Base-by-base conservation (phyloP, 2,888 invertebrate species). In the Dione vanillae region DNA sequence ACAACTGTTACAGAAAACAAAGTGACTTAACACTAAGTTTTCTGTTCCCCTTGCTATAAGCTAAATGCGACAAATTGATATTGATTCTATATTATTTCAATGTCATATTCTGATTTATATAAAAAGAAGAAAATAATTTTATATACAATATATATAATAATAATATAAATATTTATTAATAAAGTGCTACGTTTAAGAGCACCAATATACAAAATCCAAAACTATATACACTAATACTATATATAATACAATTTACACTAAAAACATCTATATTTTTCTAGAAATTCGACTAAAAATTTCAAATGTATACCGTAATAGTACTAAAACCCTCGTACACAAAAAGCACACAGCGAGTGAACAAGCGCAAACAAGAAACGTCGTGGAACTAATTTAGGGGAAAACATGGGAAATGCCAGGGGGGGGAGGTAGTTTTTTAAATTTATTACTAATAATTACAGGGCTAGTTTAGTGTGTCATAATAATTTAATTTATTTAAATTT, bases 301-400 rank as follows among this genome's bases (percentile, higher is more conserved):
- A n/a, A n/a, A n/a, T n/a, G n/a, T n/a, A n/a, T n/a, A n/a, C n/a
- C n/a, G n/a, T n/a, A 16, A 37, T 37, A 37, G 37, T 56, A 37
- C 16, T 37, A n/a, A 11, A 56, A 41, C 62, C 47, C 19, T 62
- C 61, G 61, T 47, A 69, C 61, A 68, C 65, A 72, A 40, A 69
- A 72, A 72, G 69, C 69, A 69, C 56, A 65, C 54, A 69, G 43
- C 66, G 56, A 54, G 69, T 72, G 69, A 72, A 35, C 43, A 72
- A 72, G 69, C 69, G 51, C 49, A 69, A 69, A 66, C 62, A 61
- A 67, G 47, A 47, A 61, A 72, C 37, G 16, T 43, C 41, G 66
- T 40, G 11, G 49, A 54, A n/a, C 52, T 49, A 41, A 41, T 3
- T 64, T 64, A 16, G 37, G 5, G 41, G 9, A 19, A n/a, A 47